Conservation (phyloP, 2,113 vertebrate species). For the Climacteris rufus region DNA sequence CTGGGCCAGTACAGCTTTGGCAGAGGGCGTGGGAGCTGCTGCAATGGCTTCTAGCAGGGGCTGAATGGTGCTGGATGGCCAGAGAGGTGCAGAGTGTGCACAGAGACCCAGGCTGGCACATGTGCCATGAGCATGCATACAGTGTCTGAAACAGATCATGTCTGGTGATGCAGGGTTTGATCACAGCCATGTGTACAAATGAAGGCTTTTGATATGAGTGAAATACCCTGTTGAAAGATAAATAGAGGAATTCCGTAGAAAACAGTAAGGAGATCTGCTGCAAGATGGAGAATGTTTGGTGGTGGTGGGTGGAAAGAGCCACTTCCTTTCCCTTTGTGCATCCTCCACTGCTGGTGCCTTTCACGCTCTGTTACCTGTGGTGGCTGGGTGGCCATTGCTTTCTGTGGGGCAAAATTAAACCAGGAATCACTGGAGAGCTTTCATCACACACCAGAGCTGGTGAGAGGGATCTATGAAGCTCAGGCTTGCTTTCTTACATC, state of each 20-base stretch:
- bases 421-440: background rate
- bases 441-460: rapidly evolving
- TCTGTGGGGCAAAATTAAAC: background rate
- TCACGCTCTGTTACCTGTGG: background rate
- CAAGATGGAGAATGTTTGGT: background rate
- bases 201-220: background rate
- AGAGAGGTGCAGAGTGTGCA: background rate
- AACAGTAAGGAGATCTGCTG: background rate
- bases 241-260: background rate
- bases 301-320: background rate
- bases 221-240: background rate
- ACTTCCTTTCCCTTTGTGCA: background rate
- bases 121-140: rapidly evolving
- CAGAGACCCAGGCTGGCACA: background rate
- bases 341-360: rapidly evolving
- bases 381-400: background rate
- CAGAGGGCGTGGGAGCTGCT: background rate
- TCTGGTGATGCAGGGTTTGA: background rate
- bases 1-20: background rate
- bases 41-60: background rate
- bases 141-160: background rate
- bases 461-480: background rate
- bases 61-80: background rate
- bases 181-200: background rate
- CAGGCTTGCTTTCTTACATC: background rate